Percentiles rank a stretch among this genome's conserved stretches.
phyloP scores from a whole-genome alignment of 2,113 vertebrate genomes.

The Jaculus jaculus region DNA sequence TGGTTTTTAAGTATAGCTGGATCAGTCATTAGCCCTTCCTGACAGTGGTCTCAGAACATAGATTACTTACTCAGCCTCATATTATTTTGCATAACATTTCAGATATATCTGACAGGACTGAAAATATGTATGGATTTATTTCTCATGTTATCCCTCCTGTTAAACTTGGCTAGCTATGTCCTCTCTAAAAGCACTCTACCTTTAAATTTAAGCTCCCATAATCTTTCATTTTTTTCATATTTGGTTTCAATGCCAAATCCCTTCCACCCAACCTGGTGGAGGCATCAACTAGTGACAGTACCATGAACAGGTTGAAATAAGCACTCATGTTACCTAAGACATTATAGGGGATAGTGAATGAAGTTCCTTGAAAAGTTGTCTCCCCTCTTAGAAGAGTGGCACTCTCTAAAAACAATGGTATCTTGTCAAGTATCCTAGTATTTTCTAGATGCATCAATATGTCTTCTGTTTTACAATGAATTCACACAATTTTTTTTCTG shows the following conservation, averaged over 20 bases:
- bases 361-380: slow-evolving; percentile 8
- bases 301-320: background rate
- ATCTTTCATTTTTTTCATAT: background rate
- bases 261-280: background rate
- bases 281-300: background rate
- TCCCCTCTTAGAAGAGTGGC: background rate
- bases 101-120: background rate
- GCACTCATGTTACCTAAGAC: background rate
- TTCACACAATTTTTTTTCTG: background rate
- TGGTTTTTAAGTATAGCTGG: slow-evolving; percentile 47
- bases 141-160: background rate
- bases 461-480: background rate
- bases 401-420: background rate
- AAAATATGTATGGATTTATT: background rate
- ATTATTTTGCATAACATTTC: background rate
- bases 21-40: slow-evolving; percentile 39
- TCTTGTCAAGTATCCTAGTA: background rate
- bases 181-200: background rate
- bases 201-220: background rate
- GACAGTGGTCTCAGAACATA: background rate
- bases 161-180: background rate
- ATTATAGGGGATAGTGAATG: background rate
- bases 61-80: background rate
- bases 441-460: background rate
- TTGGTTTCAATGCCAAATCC: background rate